Evolutionary conservation across 2,797 vertebrate species (phyloP).

Genomic region (Crax fasciolata): DNA sequence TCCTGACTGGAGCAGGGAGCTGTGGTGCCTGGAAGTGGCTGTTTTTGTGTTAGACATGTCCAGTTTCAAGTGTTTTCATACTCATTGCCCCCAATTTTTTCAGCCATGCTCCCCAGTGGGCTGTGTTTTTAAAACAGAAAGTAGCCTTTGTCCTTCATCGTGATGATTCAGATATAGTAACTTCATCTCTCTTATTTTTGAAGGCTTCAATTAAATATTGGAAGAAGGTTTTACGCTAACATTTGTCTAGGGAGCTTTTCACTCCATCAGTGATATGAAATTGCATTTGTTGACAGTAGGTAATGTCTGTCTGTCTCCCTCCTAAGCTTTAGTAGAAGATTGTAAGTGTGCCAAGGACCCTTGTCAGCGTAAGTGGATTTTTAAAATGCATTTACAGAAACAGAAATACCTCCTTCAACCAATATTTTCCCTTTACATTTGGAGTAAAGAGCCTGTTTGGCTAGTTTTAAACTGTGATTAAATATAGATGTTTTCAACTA

Average conservation of each 20-base stretch:
- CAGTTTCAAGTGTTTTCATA: not conserved
- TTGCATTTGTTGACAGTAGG: slow-evolving; percentile 47
- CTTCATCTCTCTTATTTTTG: slow-evolving; percentile 36
- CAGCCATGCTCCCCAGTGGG: accelerated
- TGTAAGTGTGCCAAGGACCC: slow-evolving; percentile 54
- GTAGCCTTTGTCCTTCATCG: not conserved
- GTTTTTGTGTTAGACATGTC: not conserved
- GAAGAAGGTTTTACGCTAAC: slow-evolving; percentile 52
- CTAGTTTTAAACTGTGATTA: slow-evolving; percentile 36
- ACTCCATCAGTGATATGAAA: slow-evolving; percentile 44
- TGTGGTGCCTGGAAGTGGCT: not conserved
- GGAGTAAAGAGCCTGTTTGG: slow-evolving; percentile 41
- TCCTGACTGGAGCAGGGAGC: not conserved
- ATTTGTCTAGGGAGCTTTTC: slow-evolving; percentile 68
- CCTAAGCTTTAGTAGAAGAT: slow-evolving; percentile 42
- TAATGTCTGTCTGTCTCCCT: slow-evolving; percentile 62
- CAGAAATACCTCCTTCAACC: slow-evolving; percentile 47
- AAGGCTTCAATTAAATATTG: slow-evolving; percentile 55
- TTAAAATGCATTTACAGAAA: slow-evolving; percentile 51
- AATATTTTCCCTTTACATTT: not conserved
- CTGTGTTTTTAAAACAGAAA: not conserved
- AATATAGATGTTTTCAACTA: slow-evolving; percentile 51
- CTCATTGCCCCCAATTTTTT: accelerated
- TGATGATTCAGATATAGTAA: not conserved
- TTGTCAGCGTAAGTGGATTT: slow-evolving; percentile 51